These are phyloP conservation scores for Myodes glareolus DNA, from an alignment of 2,113 vertebrate species.

Conservation along the genomic window DNA sequence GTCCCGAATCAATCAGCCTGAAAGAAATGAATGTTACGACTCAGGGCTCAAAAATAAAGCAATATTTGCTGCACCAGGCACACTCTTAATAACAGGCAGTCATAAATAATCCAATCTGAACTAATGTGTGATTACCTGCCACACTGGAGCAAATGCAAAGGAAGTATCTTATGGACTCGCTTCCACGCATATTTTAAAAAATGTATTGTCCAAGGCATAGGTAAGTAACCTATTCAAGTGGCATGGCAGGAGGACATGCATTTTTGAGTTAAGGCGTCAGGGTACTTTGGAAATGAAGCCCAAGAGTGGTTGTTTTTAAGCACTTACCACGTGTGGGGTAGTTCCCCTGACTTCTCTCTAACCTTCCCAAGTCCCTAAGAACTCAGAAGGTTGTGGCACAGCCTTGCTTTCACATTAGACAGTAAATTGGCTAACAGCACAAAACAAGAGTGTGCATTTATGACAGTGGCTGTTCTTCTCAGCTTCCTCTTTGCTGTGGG, in stretches of 20 bases:
- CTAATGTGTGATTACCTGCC: not conserved
- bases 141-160: not conserved
- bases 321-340: not conserved
- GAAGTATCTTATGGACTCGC: not conserved
- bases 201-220: not conserved
- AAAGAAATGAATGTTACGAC: slow-evolving; percentile 1
- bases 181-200: slow-evolving; percentile 55
- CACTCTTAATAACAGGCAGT: not conserved
- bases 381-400: not conserved
- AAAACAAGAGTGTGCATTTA: not conserved
- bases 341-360: not conserved
- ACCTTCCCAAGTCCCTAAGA: not conserved
- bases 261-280: slow-evolving; percentile 14
- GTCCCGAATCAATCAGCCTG: not conserved
- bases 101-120: not conserved
- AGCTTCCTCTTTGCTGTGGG: not conserved
- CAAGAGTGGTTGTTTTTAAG: not conserved
- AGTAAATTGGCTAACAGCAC: not conserved
- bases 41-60: not conserved
- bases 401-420: not conserved
- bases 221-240: slow-evolving; percentile 37
- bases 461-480: not conserved
- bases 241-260: not conserved
- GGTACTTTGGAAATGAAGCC: not conserved
- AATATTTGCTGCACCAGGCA: not conserved